Evolutionary conservation across 2,113 vertebrate genomes (phyloP).

Genomic region (Spilogale gracilis): DNA sequence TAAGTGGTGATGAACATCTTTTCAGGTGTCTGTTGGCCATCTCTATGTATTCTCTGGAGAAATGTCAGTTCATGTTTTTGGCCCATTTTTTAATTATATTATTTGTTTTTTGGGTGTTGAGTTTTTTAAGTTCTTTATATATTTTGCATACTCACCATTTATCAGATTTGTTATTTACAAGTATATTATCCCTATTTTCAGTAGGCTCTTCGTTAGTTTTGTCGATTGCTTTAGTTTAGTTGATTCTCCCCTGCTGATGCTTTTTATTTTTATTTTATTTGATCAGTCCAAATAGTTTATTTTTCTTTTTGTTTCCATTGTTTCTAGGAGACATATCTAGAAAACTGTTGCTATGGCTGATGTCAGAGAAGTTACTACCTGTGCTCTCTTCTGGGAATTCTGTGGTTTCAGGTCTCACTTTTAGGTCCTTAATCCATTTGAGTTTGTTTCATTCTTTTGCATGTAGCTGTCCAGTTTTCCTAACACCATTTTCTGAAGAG

Average conservation of each 20-base stretch:
- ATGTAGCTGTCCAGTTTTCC: background rate
- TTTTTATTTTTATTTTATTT: background rate
- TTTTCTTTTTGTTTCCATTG: background rate
- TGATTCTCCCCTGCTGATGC: background rate
- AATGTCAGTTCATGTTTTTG: too few species aligned
- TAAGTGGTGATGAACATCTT: too few species aligned
- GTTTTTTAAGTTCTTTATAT: too few species aligned
- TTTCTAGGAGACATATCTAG: background rate
- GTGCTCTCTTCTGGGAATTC: background rate
- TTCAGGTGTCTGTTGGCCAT: too few species aligned
- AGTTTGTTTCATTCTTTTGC: background rate
- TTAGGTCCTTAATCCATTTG: background rate
- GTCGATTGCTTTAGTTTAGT: too few species aligned
- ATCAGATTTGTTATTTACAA: too few species aligned
- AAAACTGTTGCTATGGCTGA: background rate
- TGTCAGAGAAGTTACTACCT: background rate
- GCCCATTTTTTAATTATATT: too few species aligned
- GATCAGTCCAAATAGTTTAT: background rate
- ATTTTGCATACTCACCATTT: too few species aligned
- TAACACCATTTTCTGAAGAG: background rate
- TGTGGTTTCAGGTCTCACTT: background rate
- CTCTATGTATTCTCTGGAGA: too few species aligned
- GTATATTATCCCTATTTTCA: too few species aligned
- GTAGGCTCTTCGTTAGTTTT: too few species aligned
- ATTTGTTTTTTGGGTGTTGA: too few species aligned